These are phyloP conservation scores for Macrobrachium nipponense DNA, from an alignment of 1,140 invertebrate species.

Conservation along the genomic window DNA sequence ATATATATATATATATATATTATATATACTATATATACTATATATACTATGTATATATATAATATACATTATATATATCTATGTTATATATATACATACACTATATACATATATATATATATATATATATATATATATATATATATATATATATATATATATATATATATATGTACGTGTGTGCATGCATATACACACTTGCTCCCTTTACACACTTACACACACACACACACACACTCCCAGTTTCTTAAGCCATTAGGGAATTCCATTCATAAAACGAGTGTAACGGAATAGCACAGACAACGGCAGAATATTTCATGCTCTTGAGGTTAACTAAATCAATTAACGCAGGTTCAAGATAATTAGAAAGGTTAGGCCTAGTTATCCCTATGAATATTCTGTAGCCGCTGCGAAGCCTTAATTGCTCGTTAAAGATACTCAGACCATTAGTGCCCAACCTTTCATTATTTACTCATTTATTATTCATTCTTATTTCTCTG, in stretches of 20 bases:
- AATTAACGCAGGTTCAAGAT: no score
- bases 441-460: no score
- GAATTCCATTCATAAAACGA: no score
- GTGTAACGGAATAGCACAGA: no score
- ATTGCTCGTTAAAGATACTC: no score
- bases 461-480: no score
- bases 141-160: neutral
- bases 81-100: neutral
- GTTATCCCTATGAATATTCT: no score
- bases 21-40: neutral
- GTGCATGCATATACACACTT: neutral
- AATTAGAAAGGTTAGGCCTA: no score
- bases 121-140: neutral
- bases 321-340: no score
- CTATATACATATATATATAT: neutral
- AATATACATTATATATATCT: neutral
- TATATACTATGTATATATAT: neutral
- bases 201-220: no score
- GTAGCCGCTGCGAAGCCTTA: no score
- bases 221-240: neutral
- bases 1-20: neutral
- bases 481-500: neutral
- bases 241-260: no score
- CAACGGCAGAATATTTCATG: neutral
- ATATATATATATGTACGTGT: neutral